Percentiles rank a stretch among this genome's conserved stretches.
Evolutionary conservation across 2,797 vertebrate genomes (phyloP).

Genomic region (Lepidocolaptes lacrymiger): DNA sequence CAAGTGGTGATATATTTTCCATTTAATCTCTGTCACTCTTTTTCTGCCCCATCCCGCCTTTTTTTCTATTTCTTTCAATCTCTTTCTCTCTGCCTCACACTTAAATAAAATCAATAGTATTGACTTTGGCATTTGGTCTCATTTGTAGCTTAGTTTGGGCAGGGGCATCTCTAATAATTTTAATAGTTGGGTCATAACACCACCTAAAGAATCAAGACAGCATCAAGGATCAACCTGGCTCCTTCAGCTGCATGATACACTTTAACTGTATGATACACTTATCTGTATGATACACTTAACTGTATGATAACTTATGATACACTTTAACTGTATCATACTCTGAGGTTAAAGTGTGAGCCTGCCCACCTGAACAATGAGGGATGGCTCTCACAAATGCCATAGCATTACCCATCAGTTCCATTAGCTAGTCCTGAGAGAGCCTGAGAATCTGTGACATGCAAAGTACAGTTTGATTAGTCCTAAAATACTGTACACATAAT

Average conservation of each 20-base stretch:
- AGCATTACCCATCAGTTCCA: accelerated
- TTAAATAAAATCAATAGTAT: background rate
- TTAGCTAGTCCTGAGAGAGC: background rate
- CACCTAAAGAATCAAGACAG: background rate
- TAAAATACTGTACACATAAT: background rate
- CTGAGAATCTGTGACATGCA: background rate
- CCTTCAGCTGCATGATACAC: background rate
- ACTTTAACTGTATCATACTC: accelerated
- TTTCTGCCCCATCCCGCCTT: too few relatives aligned
- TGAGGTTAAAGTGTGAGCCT: background rate
- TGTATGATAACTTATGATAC: too few relatives aligned
- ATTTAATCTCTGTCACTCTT: background rate
- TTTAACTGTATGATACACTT: too few relatives aligned
- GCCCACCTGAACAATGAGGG: accelerated
- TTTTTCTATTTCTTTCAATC: too few relatives aligned
- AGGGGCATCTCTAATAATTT: background rate
- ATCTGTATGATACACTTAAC: too few relatives aligned
- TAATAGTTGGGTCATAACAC: background rate
- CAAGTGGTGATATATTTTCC: background rate
- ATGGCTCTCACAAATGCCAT: background rate
- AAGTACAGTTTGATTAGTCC: background rate
- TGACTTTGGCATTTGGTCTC: background rate
- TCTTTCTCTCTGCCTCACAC: background rate
- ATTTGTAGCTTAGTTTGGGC: background rate
- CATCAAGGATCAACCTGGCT: background rate